These are phyloP conservation scores for Pterocles burchelli DNA, from an alignment of 2,113 vertebrate genomes.

Conservation along the genomic window DNA sequence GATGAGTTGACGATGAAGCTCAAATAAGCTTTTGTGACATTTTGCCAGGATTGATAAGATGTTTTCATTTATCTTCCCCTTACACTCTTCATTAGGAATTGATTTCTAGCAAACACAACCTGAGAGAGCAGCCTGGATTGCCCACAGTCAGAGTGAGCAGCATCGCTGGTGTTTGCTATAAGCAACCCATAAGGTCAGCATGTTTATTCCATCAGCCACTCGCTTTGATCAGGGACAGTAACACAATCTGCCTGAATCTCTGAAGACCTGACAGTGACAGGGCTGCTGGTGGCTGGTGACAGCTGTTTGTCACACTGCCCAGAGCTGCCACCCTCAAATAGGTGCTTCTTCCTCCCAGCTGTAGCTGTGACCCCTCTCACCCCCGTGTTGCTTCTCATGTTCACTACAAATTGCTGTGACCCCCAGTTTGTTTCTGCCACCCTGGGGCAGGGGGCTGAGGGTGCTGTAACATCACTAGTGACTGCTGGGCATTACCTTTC, in stretches of 20 bases:
- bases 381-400: accelerated
- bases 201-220: background rate
- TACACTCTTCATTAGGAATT: background rate
- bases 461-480: background rate
- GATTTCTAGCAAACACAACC: background rate
- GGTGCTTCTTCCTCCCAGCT: background rate
- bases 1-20: background rate
- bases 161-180: background rate
- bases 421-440: background rate
- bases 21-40: background rate
- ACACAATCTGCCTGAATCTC: background rate
- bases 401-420: background rate
- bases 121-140: background rate
- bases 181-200: background rate
- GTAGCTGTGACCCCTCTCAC: background rate
- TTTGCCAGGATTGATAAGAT: background rate
- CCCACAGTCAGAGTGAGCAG: background rate
- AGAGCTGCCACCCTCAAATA: background rate
- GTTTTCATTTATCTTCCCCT: conserved; percentile 8
- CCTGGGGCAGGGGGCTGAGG: background rate
- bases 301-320: background rate
- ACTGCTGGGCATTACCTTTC: background rate
- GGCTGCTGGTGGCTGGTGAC: background rate
- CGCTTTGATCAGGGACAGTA: background rate
- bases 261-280: background rate